Percentiles rank a stretch among this genome's conserved stretches.
These are phyloP conservation scores for Kradibia gibbosae DNA, from an alignment of 1,140 invertebrate genomes.

Conservation along the genomic window DNA sequence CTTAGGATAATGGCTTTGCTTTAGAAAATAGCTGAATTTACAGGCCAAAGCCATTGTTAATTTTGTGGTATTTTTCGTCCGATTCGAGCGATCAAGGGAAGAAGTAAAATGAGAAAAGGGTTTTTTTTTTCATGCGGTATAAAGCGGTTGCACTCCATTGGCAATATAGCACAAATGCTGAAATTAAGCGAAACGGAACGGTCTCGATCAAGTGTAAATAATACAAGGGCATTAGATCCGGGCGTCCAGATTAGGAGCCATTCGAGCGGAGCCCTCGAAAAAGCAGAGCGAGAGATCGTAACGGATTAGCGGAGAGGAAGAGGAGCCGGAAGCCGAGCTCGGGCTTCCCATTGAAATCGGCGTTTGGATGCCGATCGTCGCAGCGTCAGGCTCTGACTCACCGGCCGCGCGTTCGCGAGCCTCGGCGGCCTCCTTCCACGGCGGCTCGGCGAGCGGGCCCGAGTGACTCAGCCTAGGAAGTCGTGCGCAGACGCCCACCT, in stretches of 20 bases:
- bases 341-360: not conserved
- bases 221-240: not conserved
- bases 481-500: no score
- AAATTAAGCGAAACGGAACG: not conserved
- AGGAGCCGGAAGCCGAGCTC: no score
- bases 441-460: no score
- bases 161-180: not conserved
- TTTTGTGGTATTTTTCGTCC: no score
- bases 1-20: no score
- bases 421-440: no score
- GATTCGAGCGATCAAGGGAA: not conserved
- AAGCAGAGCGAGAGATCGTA: not conserved
- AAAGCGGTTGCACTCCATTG: not conserved
- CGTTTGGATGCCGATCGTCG: not conserved
- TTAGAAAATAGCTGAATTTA: no score
- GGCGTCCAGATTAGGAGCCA: not conserved
- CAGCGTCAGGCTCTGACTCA: conserved; percentile 15
- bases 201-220: not conserved
- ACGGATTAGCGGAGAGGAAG: no score
- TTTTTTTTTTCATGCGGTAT: not conserved
- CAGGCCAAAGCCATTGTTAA: no score
- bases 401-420: not conserved
- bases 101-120: not conserved
- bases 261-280: not conserved
- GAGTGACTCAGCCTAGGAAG: not conserved